Base-by-base conservation (phyloP, 2,113 vertebrate genomes). In the Dasyurus viverrinus region DNA sequence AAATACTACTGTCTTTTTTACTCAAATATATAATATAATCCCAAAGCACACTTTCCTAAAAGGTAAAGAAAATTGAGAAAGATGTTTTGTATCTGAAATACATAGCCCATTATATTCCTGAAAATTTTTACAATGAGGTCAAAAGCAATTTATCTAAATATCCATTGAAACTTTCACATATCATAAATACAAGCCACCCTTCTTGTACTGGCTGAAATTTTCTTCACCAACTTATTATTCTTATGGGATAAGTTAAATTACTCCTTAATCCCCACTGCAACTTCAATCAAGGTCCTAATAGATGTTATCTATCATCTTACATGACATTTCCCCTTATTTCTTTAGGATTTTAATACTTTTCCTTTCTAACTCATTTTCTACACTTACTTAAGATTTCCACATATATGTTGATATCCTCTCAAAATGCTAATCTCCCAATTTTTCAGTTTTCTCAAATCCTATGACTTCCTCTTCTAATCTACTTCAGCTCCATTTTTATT, bases 11-110 rank as follows among this genome's bases (percentile, higher is more conserved):
- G 1, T 68, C 16, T 7, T 7, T 84, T 8, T 84, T 8, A 8
- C 8, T 42, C 68, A 84, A 23, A 84, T 42, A 84, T 19, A 84
- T 84, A 84, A 84, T 84, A 84, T 84, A 42, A 23, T 23, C 7
- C 68, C 19, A 42, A 84, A 84, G 1, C 7, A 22, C 8, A 84
- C 36, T 76, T 76, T n/a, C 5, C 36, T n/a, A 22, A 76, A 76
- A 76, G n/a, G 52, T n/a, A 94, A 89, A 94, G 84, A 14, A 92
- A 93, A 54, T 84, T n/a, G 92, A 97, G 19, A 42, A 7, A 47
- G 26, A 91, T 50, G 46, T 93, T 55, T 48, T 42, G 54, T 16
- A 26, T 26, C 54, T 93, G 57, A 89, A 57, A 91, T n/a, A 5
- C 0, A 24, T 23, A n/a, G 23, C 22, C 36, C 23, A 55, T 54